A percentile compares a stretch with the other conserved stretches of the same genome.
phyloP scores from a whole-genome alignment of 2,797 vertebrate species.

The Danio aesculapii region DNA sequence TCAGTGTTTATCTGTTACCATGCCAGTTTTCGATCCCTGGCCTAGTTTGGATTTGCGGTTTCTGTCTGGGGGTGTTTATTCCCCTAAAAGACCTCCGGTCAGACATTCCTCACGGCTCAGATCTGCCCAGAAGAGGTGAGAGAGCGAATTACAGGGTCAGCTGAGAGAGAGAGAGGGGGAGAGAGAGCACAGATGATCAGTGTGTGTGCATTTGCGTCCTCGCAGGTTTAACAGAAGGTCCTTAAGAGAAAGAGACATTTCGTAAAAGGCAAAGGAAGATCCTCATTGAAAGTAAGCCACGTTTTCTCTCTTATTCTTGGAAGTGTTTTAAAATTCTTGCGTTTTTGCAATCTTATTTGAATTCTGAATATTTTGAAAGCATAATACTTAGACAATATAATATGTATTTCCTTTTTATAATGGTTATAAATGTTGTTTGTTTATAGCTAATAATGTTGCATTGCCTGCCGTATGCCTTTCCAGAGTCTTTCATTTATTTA shows the following conservation, averaged over 20 bases:
- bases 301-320: conserved; percentile 3
- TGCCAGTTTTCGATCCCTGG: background rate
- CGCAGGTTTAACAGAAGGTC: conserved; percentile 3
- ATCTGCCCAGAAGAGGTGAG: background rate
- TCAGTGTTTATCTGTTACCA: background rate
- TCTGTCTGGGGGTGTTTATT: background rate
- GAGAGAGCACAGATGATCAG: background rate
- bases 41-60: background rate
- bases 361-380: background rate
- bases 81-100: background rate
- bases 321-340: background rate
- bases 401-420: no score
- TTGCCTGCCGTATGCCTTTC: no score
- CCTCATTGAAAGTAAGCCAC: conserved; percentile 5
- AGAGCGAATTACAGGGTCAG: background rate
- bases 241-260: background rate
- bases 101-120: background rate
- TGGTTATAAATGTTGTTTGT: no score
- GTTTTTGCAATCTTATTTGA: background rate
- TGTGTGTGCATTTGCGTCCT: background rate
- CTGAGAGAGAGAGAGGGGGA: conserved; percentile 8
- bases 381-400: background rate
- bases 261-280: background rate
- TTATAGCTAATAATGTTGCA: no score
- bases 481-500: no score